These are phyloP conservation scores for Tylochromis polylepis DNA, from an alignment of 2,113 vertebrate genomes.

Conservation along the genomic window DNA sequence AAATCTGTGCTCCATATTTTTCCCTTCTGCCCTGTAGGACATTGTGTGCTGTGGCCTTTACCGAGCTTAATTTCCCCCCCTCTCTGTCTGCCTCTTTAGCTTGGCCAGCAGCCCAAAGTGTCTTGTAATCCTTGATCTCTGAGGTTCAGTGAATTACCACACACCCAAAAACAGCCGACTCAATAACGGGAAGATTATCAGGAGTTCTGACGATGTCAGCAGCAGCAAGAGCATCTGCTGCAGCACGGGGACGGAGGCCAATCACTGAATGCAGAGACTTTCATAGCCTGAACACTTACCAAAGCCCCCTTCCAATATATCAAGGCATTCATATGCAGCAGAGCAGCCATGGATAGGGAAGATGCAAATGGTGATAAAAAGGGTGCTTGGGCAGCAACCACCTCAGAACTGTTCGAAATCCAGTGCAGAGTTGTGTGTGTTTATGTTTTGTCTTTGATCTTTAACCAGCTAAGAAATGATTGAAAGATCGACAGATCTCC, in stretches of 20 bases:
- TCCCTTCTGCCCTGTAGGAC: neutral
- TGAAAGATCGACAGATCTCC: neutral
- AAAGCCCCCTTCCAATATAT: conserved; percentile 11
- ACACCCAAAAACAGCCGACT: conserved; percentile 61
- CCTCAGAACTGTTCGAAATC: neutral
- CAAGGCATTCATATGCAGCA: neutral
- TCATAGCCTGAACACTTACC: conserved; percentile 13
- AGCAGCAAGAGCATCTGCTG: conserved; percentile 28
- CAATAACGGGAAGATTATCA: conserved; percentile 64
- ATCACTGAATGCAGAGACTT: conserved; percentile 9
- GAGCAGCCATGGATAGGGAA: neutral
- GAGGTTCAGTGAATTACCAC: conserved; percentile 57
- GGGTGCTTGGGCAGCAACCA: neutral
- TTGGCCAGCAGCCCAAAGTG: conserved; percentile 42
- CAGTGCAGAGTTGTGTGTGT: neutral
- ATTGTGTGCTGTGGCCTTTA: neutral
- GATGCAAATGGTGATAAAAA: neutral
- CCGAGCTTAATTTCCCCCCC: neutral
- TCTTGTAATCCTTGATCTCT: conserved; percentile 65
- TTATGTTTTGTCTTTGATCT: neutral
- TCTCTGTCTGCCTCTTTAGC: conserved; percentile 27
- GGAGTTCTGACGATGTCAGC: conserved; percentile 64
- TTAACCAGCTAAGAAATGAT: neutral
- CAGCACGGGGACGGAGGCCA: conserved; percentile 5
- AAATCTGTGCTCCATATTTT: neutral